Conservation (phyloP, 2,797 vertebrate species). For the Eulemur coronatus region DNA sequence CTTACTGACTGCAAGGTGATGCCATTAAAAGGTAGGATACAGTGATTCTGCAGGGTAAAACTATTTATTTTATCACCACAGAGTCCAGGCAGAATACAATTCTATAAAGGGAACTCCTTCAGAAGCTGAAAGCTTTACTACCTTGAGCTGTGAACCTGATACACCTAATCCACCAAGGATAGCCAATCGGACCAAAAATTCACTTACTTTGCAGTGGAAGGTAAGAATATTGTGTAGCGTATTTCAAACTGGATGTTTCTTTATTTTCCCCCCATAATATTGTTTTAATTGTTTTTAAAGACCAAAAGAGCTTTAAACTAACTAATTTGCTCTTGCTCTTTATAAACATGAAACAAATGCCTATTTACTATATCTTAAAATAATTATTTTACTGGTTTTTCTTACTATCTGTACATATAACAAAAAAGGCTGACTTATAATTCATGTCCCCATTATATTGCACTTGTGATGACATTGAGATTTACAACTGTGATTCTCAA, state of each 20-base stretch:
- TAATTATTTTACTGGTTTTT: constrained; percentile 29
- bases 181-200: constrained; percentile 95
- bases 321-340: background rate
- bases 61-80: constrained; percentile 75
- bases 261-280: background rate
- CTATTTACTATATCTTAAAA: background rate
- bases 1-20: constrained; percentile 37
- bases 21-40: background rate
- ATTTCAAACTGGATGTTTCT: constrained; percentile 15
- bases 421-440: background rate
- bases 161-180: constrained; percentile 93
- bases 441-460: background rate
- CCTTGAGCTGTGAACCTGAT: constrained; percentile 94
- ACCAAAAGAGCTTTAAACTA: constrained; percentile 1
- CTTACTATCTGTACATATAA: background rate
- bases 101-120: constrained; percentile 93
- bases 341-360: background rate
- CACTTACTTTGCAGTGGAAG: constrained; percentile 96
- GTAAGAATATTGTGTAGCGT: constrained; percentile 80
- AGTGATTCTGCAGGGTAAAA: constrained; percentile 37
- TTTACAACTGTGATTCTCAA: background rate
- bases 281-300: constrained; percentile 5
- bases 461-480: background rate
- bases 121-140: constrained; percentile 94
- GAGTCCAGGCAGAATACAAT: constrained; percentile 92